phyloP scores from a whole-genome alignment of 2,888 invertebrate species.

The Folsomia candida region DNA sequence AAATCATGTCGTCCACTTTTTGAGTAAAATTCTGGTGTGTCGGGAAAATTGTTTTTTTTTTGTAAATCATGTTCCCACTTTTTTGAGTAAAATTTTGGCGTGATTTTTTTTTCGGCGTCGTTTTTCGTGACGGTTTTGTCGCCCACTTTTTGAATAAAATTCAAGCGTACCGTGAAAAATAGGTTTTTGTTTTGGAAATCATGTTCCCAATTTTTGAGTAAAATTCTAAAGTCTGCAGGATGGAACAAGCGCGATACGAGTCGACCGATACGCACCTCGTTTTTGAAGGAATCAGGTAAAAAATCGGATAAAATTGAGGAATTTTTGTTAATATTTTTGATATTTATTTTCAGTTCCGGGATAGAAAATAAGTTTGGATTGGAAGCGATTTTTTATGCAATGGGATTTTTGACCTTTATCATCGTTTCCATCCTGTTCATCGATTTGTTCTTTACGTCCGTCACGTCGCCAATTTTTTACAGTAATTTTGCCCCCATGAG shows the following conservation, averaged over 20 bases:
- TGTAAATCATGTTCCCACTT: no score
- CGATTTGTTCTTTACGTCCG: conserved; percentile 48
- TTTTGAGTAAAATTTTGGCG: no score
- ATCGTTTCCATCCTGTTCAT: conserved; percentile 45
- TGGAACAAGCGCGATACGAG: conserved; percentile 49
- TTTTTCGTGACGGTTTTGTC: no score
- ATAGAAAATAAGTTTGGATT: conserved; percentile 51
- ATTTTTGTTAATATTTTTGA: not conserved
- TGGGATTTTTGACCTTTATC: conserved; percentile 48
- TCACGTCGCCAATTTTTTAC: conserved; percentile 50
- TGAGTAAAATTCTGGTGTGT: no score
- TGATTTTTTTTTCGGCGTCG: no score
- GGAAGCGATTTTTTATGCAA: conserved; percentile 49
- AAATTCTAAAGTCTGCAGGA: no score
- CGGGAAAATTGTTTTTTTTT: no score
- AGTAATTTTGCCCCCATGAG: conserved; percentile 48
- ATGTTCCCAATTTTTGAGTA: not conserved
- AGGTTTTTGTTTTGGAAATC: no score
- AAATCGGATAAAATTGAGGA: not conserved
- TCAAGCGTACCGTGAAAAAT: no score
- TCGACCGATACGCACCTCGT: conserved; percentile 44
- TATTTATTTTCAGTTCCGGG: conserved; percentile 41
- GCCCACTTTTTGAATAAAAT: no score
- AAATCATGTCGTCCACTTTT: no score
- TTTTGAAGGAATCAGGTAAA: conserved; percentile 50